Base-by-base conservation (phyloP, 2,888 invertebrate species). In the Scrobipalpa atriplicella region DNA sequence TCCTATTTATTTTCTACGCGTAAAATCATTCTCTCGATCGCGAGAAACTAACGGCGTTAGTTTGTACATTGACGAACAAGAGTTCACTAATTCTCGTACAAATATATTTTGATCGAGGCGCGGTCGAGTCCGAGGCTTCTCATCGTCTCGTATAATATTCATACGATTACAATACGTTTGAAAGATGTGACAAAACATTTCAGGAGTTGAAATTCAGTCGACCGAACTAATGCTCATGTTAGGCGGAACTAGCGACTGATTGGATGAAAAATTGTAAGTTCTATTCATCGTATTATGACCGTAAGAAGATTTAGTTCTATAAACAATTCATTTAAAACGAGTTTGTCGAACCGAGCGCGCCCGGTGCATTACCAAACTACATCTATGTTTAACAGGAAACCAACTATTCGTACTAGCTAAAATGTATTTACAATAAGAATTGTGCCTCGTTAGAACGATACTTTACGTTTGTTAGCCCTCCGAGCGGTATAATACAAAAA, bases 341-440 rank as follows among this genome's bases (percentile, higher is more conserved):
- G 11, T 2, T 8, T 10, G 19, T 21, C 1, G 1, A n/a, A 36
- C 0, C n/a, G 56, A 16, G 38, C 58, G 58, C 58, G 38, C 58
- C 58, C 38, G 29, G 29, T 9, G 58, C 38, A 38, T 38, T 38
- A 62, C 43, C 62, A 62, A 41, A 41, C 62, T 62, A 62, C 62
- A 41, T 62, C 62, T 62, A 58, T 38, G 19, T 56, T 56, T 79
- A 87, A 88, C 84, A 79, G 75, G 84, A 78, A 81, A 82, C 78
- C 72, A 83, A 82, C 84, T 84, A 86, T 83, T 78, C 79, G 76
- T 78, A 82, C 88, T 90, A 89, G 78, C 87, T 90, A 87, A 79
- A 83, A 84, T 85, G 75, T 90, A 92, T 91, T 83, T 92, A 92
- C 91, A 92, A 85, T 89, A 89, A 85, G 78, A 83, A 85, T 92